Conservation (phyloP, 2,113 vertebrate species). For the pig (Sus scrofa) region T2T-Sscrofa CM000813.6:88780001-88780500, state of each 20-base stretch:
- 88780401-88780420: neutral
- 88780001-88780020: too few relatives aligned
- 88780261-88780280: neutral
- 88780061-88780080: too few relatives aligned
- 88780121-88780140: too few relatives aligned
- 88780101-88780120: too few relatives aligned
- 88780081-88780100: too few relatives aligned
- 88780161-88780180: neutral
- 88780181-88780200: conserved; percentile 30
- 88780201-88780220: neutral
- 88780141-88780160: conserved; percentile 33
- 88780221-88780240: neutral
- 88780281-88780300: neutral
- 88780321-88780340: neutral
- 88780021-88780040: too few relatives aligned
- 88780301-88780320: neutral
- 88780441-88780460: neutral
- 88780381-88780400: neutral
- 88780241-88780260: neutral
- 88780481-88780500: neutral
- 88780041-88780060: too few relatives aligned
- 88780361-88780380: neutral
- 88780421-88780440: neutral
- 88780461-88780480: neutral
- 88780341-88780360: neutral